Conservation (phyloP, 2,113 vertebrate genomes). For the Lathamus discolor region DNA sequence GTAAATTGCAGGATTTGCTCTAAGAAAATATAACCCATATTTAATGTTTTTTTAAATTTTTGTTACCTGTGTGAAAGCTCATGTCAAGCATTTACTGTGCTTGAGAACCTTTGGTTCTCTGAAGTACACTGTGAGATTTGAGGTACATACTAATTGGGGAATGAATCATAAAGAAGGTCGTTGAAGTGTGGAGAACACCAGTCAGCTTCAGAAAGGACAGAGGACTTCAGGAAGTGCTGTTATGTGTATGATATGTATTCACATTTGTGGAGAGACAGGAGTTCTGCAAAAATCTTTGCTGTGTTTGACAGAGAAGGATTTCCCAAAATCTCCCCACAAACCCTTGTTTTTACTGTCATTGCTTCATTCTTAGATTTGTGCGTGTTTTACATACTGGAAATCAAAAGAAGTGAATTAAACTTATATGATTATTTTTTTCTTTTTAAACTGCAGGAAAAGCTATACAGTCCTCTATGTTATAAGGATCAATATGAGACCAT, state of each 20-base stretch:
- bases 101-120: slow-evolving; percentile 2
- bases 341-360: neutral
- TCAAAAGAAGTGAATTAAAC: neutral
- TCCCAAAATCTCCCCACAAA: neutral
- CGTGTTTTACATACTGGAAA: neutral
- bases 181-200: neutral
- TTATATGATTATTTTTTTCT: neutral
- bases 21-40: neutral
- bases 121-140: neutral
- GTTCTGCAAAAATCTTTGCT: neutral
- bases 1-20: neutral
- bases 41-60: neutral
- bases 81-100: neutral
- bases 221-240: neutral
- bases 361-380: neutral
- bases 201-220: neutral
- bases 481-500: neutral
- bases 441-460: neutral
- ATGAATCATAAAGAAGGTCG: neutral
- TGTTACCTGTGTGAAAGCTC: neutral
- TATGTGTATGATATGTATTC: neutral
- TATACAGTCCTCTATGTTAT: neutral
- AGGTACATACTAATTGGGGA: slow-evolving; percentile 26
- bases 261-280: neutral
- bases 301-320: neutral